Conservation (phyloP, 2,888 invertebrate genomes). For the Cyclophora punctaria region DNA sequence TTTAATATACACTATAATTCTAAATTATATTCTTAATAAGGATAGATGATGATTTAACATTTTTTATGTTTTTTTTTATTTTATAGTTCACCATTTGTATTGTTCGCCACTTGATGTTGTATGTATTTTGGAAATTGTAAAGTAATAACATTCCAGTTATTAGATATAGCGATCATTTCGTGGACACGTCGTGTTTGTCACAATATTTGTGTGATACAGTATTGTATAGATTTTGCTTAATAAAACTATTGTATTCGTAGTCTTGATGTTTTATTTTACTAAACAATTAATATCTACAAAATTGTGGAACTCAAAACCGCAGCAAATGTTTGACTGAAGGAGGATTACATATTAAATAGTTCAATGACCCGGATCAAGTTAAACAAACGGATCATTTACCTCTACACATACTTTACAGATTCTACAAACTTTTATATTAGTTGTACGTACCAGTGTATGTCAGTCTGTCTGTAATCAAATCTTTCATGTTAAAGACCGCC, state of each 20-base stretch:
- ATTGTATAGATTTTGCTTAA: conserved; percentile 60
- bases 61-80: neutral
- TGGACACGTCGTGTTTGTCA: conserved; percentile 26
- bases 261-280: conserved; percentile 21
- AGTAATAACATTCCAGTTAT: conserved; percentile 25
- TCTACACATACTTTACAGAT: too few species aligned
- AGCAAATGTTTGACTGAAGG: too few species aligned
- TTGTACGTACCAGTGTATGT: too few species aligned
- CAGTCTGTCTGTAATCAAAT: too few species aligned
- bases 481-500: too few species aligned
- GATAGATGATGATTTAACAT: too few species aligned
- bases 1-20: neutral
- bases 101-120: conserved; percentile 7
- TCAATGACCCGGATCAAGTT: too few species aligned
- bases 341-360: too few species aligned
- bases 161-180: conserved; percentile 17
- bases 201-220: conserved; percentile 43
- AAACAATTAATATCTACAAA: too few species aligned
- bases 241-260: conserved; percentile 56
- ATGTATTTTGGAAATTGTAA: conserved; percentile 3
- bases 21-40: neutral
- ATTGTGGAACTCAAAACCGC: too few species aligned
- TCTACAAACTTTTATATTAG: too few species aligned
- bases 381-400: too few species aligned
- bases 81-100: conserved; percentile 8